Percentiles rank a stretch among this genome's conserved stretches.
Evolutionary conservation across 1,140 invertebrate genomes (phyloP).

Genomic region (Temnothorax nylanderi): DNA sequence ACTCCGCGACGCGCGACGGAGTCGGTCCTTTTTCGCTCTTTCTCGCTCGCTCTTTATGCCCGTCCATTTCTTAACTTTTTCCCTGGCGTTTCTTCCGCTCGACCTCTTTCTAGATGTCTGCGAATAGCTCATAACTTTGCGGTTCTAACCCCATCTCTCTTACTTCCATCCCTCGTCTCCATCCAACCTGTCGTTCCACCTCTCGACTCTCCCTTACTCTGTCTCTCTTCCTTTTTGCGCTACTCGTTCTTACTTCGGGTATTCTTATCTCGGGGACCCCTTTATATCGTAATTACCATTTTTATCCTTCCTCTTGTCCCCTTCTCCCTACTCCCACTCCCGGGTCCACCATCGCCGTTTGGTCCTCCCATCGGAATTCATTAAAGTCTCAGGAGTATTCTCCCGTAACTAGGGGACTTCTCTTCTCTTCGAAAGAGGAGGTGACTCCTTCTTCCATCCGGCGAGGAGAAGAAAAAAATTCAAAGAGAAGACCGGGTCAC

Average conservation of each 20-base stretch:
- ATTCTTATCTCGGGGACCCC: slow-evolving; percentile 80
- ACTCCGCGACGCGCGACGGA: slow-evolving; percentile 28
- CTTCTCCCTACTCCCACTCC: slow-evolving; percentile 54
- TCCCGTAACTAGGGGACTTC: slow-evolving; percentile 79
- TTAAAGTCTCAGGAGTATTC: slow-evolving; percentile 80
- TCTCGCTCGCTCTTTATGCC: neutral
- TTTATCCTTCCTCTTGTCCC: slow-evolving; percentile 79
- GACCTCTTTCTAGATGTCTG: slow-evolving; percentile 52
- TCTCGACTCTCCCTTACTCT: neutral
- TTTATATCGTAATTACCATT: slow-evolving; percentile 85
- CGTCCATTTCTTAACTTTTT: slow-evolving; percentile 51
- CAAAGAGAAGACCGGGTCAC: slow-evolving; percentile 59
- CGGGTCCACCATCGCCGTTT: slow-evolving; percentile 53
- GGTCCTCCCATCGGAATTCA: slow-evolving; percentile 82
- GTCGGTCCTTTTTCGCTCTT: slow-evolving; percentile 9
- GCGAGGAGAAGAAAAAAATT: slow-evolving; percentile 59
- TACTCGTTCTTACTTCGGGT: slow-evolving; percentile 62
- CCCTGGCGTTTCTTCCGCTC: slow-evolving; percentile 45
- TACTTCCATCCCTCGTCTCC: slow-evolving; percentile 12
- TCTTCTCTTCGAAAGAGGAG: slow-evolving; percentile 51
- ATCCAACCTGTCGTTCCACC: slow-evolving; percentile 23
- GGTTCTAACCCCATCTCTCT: slow-evolving; percentile 63
- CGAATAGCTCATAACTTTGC: slow-evolving; percentile 75
- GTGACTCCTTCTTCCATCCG: slow-evolving; percentile 46
- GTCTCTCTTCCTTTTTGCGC: slow-evolving; percentile 30